These are phyloP conservation scores for Lypha dubia DNA, from an alignment of 2,888 invertebrate species.

Conservation along the genomic window DNA sequence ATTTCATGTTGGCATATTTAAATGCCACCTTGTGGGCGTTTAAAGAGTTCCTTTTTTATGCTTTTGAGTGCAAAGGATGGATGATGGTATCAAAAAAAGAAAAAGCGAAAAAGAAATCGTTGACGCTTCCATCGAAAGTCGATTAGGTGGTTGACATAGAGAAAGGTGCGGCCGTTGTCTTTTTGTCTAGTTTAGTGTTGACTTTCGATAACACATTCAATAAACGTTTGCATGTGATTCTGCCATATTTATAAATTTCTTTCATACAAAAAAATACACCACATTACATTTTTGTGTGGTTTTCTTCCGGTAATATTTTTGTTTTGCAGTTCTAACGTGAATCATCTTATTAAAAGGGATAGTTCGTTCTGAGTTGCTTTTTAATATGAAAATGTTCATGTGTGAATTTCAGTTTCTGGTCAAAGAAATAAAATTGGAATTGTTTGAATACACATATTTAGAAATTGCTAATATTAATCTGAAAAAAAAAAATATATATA, in stretches of 20 bases:
- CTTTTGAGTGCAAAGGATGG: conserved; percentile 18
- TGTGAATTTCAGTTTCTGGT: background rate
- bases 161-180: conserved; percentile 54
- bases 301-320: conserved; percentile 22
- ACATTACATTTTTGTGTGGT: conserved; percentile 24
- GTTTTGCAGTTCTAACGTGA: conserved; percentile 26
- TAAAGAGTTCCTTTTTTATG: background rate
- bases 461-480: conserved; percentile 18
- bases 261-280: conserved; percentile 10
- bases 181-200: conserved; percentile 33
- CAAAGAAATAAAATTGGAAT: conserved; percentile 2
- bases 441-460: background rate
- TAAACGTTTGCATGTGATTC: conserved; percentile 58
- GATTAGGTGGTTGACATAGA: conserved; percentile 34
- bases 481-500: background rate
- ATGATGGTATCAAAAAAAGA: no score
- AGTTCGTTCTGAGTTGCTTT: background rate
- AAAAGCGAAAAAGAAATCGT: conserved; percentile 27
- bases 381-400: background rate
- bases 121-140: conserved; percentile 33
- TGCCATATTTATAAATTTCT: conserved; percentile 46
- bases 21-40: conserved; percentile 54
- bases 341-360: conserved; percentile 29
- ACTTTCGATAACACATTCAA: conserved; percentile 59
- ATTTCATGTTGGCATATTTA: conserved; percentile 47